Percentiles rank a stretch among this genome's conserved stretches.
Evolutionary conservation across 2,888 invertebrate genomes (phyloP).

Genomic region (Drosophila buzzatii): DNA sequence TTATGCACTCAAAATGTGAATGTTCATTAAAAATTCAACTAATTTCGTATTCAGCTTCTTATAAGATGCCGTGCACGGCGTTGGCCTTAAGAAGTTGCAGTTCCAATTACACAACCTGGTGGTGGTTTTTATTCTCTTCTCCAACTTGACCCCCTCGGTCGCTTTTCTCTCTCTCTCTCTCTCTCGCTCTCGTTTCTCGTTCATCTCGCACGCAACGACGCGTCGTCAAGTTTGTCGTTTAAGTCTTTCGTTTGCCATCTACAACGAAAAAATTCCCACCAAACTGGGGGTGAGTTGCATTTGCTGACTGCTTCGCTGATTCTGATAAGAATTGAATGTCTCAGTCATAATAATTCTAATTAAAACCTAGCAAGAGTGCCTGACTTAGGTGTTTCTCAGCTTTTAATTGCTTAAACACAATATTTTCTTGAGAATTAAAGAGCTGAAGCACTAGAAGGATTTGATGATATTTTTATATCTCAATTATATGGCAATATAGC

Average conservation of each 20-base stretch:
- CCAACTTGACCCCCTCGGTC: background rate
- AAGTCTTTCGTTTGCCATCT: conserved; percentile 68
- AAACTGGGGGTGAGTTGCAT: conserved; percentile 46
- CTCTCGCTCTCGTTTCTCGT: background rate
- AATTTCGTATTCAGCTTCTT: conserved; percentile 79
- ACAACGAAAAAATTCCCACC: conserved; percentile 35
- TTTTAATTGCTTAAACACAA: background rate
- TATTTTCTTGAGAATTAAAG: background rate
- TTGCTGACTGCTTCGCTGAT: conserved; percentile 35
- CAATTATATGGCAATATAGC: background rate
- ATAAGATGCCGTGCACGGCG: conserved; percentile 60
- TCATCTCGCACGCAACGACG: conserved; percentile 61
- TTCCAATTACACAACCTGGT: conserved; percentile 68
- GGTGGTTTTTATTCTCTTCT: conserved; percentile 56
- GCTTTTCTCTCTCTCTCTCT: conserved; percentile 7
- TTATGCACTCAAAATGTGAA: conserved; percentile 63
- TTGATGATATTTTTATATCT: background rate
- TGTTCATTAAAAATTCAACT: conserved; percentile 78
- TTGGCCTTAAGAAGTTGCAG: conserved; percentile 67
- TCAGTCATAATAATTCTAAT: conserved; percentile 29
- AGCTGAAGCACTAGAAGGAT: background rate
- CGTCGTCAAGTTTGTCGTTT: conserved; percentile 66
- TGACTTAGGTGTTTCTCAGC: background rate
- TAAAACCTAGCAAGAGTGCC: conserved; percentile 4
- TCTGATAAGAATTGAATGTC: conserved; percentile 67